Base-by-base conservation (phyloP, 2,888 invertebrate genomes). In the Masnerella sp. region DNA sequence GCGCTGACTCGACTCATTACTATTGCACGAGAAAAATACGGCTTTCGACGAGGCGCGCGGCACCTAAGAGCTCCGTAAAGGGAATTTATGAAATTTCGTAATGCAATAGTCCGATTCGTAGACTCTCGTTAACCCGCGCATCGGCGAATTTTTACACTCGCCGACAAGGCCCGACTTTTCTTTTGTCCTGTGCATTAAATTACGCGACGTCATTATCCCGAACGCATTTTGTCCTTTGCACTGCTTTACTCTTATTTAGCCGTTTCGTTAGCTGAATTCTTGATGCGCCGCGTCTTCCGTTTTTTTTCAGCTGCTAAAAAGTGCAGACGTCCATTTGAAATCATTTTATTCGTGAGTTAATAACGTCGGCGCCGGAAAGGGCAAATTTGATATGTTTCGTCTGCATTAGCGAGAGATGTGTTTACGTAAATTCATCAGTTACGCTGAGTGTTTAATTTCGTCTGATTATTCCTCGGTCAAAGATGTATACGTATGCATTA, bases 1-100 rank as follows among this genome's bases (percentile, higher is more conserved):
- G 77, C 75, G 79, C 76, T 78, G 81, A 76, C 81, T 79, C 79
- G 79, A 40, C 73, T 84, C 82, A 85, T 87, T 84, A 85, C 71
- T 83, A 82, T 87, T 87, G 84, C 84, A 87, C 22, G 79, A 77
- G 83, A 84, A 85, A 87, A 87, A 87, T 84, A 85, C 83, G 80
- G 77, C 78, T 67, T 73, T 77, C 77, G 79, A 62, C 78, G 78
- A 77, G 79, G 78, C 82, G 78, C 80, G 77, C 79, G 78, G 78
- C 80, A 78, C 80, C 82, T 83, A 83, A 84, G 83, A 84, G 83
- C 80, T 77, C 71, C 71, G 81, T 84, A 87, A 87, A 87, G 86
- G 78, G 87, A 87, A 87, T 87, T 86, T 85, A 86, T 87, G 84
- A 86, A 87, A 85, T 86, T 85, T 85, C 76, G 78, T 84, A 85